Conservation (phyloP, 2,797 vertebrate genomes). For the Cheirogaleus major region DNA sequence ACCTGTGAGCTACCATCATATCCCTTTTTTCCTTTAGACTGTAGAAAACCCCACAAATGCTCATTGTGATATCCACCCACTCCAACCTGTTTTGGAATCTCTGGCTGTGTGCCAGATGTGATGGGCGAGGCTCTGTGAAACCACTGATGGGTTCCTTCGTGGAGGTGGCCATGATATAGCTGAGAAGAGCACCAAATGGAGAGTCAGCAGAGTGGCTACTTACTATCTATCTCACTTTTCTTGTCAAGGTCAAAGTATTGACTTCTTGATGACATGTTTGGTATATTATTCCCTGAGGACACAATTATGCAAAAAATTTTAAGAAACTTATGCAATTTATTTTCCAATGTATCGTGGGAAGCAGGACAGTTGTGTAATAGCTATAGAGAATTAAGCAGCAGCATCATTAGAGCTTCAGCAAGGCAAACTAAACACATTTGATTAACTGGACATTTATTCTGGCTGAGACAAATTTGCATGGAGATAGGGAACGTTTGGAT, state of each 20-base stretch:
- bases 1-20: not conserved
- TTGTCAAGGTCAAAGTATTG: constrained; percentile 35
- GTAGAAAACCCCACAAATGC: not conserved
- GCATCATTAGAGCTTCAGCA: constrained; percentile 33
- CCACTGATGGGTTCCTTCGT: not conserved
- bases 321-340: constrained; percentile 21
- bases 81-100: not conserved
- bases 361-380: not conserved
- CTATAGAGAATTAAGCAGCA: constrained; percentile 19
- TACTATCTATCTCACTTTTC: not conserved
- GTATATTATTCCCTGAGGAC: not conserved
- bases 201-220: not conserved
- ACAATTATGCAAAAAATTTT: constrained; percentile 29
- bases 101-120: not conserved
- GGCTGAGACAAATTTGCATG: not conserved
- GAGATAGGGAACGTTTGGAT: constrained; percentile 29
- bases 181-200: not conserved
- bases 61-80: not conserved
- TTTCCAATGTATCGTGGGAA: constrained; percentile 33
- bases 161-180: not conserved
- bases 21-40: not conserved
- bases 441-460: constrained; percentile 48
- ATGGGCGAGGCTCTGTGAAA: not conserved
- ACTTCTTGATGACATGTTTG: not conserved
- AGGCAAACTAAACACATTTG: not conserved